Evolutionary conservation across 2,797 vertebrate species (phyloP).

Genomic region (Notoglanidium macrostoma): DNA sequence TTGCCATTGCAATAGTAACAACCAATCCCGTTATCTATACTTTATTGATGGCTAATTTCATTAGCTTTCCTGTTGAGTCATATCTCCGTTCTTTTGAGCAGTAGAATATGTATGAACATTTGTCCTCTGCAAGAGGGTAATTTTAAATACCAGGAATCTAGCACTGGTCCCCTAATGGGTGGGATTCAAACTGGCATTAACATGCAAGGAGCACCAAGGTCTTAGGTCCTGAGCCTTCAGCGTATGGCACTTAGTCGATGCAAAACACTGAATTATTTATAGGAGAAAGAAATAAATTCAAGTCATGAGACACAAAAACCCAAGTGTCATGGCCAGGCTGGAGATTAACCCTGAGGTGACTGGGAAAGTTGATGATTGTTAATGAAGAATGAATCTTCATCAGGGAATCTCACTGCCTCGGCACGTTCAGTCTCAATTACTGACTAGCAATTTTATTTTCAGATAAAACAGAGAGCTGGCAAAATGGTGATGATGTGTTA

Average conservation of each 20-base stretch:
- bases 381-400: conserved; percentile 75
- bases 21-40: not conserved
- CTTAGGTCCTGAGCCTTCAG: conserved; percentile 75
- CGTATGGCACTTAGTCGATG: conserved; percentile 83
- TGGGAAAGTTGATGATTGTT: conserved; percentile 72
- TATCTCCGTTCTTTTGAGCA: not conserved
- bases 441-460: conserved; percentile 45
- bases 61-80: conserved; percentile 27
- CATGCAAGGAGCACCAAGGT: conserved; percentile 77
- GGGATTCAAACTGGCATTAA: conserved; percentile 67
- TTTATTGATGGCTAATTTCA: not conserved
- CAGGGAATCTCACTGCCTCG: conserved; percentile 64
- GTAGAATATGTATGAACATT: conserved; percentile 18
- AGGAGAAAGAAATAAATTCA: conserved; percentile 75
- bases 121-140: conserved; percentile 30
- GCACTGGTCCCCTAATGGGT: conserved; percentile 64
- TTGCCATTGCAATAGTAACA: not conserved
- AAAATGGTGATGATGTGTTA: not conserved
- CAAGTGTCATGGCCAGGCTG: conserved; percentile 68
- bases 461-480: not conserved
- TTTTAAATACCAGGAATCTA: conserved; percentile 57
- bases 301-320: conserved; percentile 70
- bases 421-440: conserved; percentile 65
- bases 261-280: conserved; percentile 85
- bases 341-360: conserved; percentile 74